Conservation (phyloP, 2,888 invertebrate species). For the Odontocerum albicorne region DNA sequence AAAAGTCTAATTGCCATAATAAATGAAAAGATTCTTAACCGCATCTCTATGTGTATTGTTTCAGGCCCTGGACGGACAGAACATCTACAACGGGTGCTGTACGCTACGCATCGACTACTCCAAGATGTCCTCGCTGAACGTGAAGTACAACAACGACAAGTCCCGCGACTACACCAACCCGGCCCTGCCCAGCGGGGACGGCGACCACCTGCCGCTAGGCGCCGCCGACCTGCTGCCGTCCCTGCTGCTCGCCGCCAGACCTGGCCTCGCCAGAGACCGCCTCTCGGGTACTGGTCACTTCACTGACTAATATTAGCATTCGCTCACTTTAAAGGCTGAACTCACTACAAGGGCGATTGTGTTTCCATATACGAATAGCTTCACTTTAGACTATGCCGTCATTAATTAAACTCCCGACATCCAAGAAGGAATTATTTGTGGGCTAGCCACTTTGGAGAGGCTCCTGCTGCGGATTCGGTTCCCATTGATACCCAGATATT, state of each 20-base stretch:
- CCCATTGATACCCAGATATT: too few relatives aligned
- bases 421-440: too few relatives aligned
- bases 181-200: constrained; percentile 92
- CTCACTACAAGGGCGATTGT: too few relatives aligned
- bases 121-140: constrained; percentile 96
- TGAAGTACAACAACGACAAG: constrained; percentile 99
- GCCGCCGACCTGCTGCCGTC: constrained; percentile 63
- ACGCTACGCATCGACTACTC: constrained; percentile 99
- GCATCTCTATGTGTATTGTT: too few relatives aligned
- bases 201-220: constrained; percentile 65
- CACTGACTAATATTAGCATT: too few relatives aligned
- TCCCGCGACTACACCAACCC: constrained; percentile 99
- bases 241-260: constrained; percentile 57
- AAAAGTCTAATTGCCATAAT: too few relatives aligned
- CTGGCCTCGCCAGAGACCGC: constrained; percentile 54
- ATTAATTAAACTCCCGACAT: too few relatives aligned
- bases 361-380: too few relatives aligned
- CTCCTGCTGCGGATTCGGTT: too few relatives aligned
- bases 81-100: constrained; percentile 99
- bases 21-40: too few relatives aligned
- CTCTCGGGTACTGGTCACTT: constrained; percentile 45
- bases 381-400: too few relatives aligned
- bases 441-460: too few relatives aligned
- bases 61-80: constrained; percentile 95
- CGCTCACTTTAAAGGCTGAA: neutral